Evolutionary conservation across 2,797 vertebrate species (phyloP).

Genomic region (Lacerta bilineata): DNA sequence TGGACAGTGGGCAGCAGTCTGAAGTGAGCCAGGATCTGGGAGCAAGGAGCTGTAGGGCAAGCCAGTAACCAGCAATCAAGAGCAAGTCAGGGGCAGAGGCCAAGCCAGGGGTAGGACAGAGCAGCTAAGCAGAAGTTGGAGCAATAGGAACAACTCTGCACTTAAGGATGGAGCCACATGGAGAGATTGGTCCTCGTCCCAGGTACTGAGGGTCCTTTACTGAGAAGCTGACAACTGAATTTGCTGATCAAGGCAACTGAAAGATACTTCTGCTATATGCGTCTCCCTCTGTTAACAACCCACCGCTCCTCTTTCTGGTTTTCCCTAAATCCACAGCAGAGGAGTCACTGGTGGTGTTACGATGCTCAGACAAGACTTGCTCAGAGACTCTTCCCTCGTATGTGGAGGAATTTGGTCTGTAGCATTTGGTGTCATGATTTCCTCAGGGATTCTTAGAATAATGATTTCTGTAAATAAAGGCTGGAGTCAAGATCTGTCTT

Average conservation of each 20-base stretch:
- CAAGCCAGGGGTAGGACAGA: too few relatives aligned
- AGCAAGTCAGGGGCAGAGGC: too few relatives aligned
- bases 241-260: slow-evolving; percentile 52
- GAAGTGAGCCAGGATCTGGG: too few relatives aligned
- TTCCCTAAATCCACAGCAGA: background rate
- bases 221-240: background rate
- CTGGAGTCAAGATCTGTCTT: slow-evolving; percentile 60
- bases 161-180: too few relatives aligned
- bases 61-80: too few relatives aligned
- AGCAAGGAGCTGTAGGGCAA: too few relatives aligned
- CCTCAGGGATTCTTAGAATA: slow-evolving; percentile 69
- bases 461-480: slow-evolving; percentile 76
- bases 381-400: slow-evolving; percentile 44
- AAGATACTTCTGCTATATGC: background rate
- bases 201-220: too few relatives aligned
- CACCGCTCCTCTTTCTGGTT: background rate
- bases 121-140: too few relatives aligned
- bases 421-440: slow-evolving; percentile 67
- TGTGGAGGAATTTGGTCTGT: slow-evolving; percentile 59
- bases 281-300: background rate
- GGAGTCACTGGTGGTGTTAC: slow-evolving; percentile 33
- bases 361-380: slow-evolving; percentile 23
- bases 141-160: too few relatives aligned
- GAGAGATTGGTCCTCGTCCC: too few relatives aligned
- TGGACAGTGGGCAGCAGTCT: too few relatives aligned